Evolutionary conservation across 2,888 invertebrate species (phyloP).

Genomic region (Thereva nobilitata): DNA sequence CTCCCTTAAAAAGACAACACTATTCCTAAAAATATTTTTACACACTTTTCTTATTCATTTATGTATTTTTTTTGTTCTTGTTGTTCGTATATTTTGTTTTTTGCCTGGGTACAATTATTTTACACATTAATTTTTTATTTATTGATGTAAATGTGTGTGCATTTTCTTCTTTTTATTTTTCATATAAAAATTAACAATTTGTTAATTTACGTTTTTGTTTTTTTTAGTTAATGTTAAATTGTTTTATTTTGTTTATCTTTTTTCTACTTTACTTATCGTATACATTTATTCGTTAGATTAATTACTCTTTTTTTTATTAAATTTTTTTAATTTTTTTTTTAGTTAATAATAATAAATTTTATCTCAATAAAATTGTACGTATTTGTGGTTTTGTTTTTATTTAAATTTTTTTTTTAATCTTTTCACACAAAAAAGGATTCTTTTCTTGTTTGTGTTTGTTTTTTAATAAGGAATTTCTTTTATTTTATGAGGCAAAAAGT

Average conservation of each 20-base stretch:
- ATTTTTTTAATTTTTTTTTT: neutral
- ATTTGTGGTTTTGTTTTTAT: conserved; percentile 25
- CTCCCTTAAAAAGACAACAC: conserved; percentile 14
- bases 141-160: no score
- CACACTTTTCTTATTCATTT: conserved; percentile 16
- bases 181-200: no score
- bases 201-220: no score
- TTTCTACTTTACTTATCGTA: conserved; percentile 28
- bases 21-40: conserved; percentile 19
- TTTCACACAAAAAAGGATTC: conserved; percentile 21
- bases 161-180: no score
- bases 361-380: conserved; percentile 30
- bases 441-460: conserved; percentile 29
- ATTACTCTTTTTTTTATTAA: conserved; percentile 14
- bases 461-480: conserved; percentile 3
- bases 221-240: no score
- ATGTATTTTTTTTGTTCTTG: neutral
- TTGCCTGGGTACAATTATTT: no score
- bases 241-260: conserved; percentile 4
- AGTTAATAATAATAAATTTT: conserved; percentile 6
- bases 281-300: conserved; percentile 31
- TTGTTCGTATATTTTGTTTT: no score
- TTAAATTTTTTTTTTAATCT: conserved; percentile 23
- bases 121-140: no score
- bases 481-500: conserved; percentile 6